Evolutionary conservation across 2,113 vertebrate genomes (phyloP).

Genomic region (Hucho hucho): DNA sequence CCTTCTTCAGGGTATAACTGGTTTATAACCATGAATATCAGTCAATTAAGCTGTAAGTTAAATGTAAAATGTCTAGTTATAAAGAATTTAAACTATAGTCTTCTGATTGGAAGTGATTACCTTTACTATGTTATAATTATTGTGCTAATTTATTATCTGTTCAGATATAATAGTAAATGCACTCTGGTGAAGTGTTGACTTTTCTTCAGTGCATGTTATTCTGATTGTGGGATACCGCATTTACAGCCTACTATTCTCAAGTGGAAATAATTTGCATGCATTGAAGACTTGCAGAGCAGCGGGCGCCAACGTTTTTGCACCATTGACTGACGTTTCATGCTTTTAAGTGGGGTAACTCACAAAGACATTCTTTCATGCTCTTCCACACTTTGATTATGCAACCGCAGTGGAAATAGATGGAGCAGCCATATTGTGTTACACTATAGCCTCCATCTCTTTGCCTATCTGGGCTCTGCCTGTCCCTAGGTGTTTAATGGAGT

Average conservation of each 20-base stretch:
- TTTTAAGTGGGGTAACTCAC: neutral
- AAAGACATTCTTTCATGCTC: neutral
- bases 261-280: neutral
- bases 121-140: neutral
- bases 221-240: neutral
- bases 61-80: neutral
- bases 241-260: neutral
- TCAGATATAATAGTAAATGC: neutral
- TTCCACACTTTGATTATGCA: slow-evolving; percentile 2
- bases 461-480: neutral
- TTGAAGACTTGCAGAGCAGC: neutral
- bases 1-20: neutral
- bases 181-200: neutral
- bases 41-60: neutral
- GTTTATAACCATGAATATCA: no score
- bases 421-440: slow-evolving; percentile 4
- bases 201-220: neutral
- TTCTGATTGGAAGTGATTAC: neutral
- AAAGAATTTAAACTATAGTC: neutral
- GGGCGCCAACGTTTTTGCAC: neutral
- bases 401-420: neutral
- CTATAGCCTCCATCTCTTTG: neutral
- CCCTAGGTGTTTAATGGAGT: slow-evolving; percentile 44
- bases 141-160: neutral
- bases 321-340: neutral